Evolutionary conservation across 2,797 vertebrate species (phyloP).

Genomic region (Cetoscarus ocellatus): DNA sequence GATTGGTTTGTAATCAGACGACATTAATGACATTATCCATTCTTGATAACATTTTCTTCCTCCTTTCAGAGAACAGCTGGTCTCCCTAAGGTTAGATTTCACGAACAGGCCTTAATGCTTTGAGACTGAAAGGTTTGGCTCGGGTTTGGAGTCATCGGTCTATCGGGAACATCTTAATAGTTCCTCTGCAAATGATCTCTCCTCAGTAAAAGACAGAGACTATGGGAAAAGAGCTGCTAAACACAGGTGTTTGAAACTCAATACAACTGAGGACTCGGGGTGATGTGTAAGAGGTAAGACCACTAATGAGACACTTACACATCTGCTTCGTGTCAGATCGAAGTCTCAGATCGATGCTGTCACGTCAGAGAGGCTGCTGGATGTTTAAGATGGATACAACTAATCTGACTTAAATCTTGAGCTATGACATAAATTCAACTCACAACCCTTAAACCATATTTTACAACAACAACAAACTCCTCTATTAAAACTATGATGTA

Average conservation of each 20-base stretch:
- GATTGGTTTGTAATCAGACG: not conserved
- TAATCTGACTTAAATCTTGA: no score
- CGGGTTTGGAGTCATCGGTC: constrained; percentile 18
- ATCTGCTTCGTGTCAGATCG: not conserved
- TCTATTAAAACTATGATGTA: no score
- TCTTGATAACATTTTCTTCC: no score
- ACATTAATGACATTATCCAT: not conserved
- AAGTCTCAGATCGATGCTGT: not conserved
- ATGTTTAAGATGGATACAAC: not conserved
- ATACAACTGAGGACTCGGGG: not conserved
- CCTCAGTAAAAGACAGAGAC: constrained; percentile 20
- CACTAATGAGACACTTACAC: not conserved
- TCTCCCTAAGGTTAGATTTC: constrained; percentile 52
- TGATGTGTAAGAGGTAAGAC: not conserved
- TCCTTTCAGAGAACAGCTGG: constrained; percentile 45
- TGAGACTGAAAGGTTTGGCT: constrained; percentile 31
- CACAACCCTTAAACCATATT: no score
- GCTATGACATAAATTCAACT: no score
- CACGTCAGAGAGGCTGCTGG: constrained; percentile 3
- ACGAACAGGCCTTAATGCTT: constrained; percentile 41
- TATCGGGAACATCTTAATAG: constrained; percentile 25
- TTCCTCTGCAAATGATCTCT: constrained; percentile 28
- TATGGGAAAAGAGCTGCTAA: constrained; percentile 26
- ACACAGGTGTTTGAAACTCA: constrained; percentile 37
- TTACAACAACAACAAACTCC: no score